Conservation (phyloP, 2,113 vertebrate species). For the Grammomys surdaster region DNA sequence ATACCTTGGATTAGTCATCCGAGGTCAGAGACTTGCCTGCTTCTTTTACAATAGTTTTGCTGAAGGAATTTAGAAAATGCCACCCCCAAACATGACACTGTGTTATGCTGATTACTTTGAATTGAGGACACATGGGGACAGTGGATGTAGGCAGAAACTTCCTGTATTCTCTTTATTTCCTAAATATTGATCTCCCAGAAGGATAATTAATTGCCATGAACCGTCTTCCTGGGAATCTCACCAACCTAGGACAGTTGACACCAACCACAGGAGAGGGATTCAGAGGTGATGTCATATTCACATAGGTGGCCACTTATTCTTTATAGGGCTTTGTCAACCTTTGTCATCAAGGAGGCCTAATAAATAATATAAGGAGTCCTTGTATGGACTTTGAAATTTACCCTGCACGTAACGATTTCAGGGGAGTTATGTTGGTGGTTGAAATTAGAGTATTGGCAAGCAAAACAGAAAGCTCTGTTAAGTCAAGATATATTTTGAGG, state of each 20-base stretch:
- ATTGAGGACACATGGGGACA: no score
- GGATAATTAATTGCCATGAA: background rate
- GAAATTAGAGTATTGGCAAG: constrained; percentile 27
- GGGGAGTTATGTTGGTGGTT: background rate
- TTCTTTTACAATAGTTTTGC: background rate
- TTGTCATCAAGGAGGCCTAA: background rate
- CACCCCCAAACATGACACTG: background rate
- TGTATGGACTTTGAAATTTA: constrained; percentile 41
- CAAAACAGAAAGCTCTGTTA: background rate
- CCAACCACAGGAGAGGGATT: background rate
- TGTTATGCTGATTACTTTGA: background rate
- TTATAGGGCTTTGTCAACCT: background rate
- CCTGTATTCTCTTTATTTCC: background rate
- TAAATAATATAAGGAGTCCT: background rate
- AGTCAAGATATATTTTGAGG: background rate
- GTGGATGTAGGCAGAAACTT: background rate
- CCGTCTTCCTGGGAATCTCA: no score
- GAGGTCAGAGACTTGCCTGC: background rate
- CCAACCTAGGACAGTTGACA: background rate
- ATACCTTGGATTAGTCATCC: background rate
- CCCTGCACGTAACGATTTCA: background rate
- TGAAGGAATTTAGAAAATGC: background rate
- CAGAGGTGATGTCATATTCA: background rate
- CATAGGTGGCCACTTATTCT: background rate
- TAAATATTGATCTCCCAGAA: background rate